A percentile compares a stretch with the other conserved stretches of the same genome.
Evolutionary conservation across 2,888 invertebrate genomes (phyloP).

Genomic region (Eudasyphora cyanicolor): DNA sequence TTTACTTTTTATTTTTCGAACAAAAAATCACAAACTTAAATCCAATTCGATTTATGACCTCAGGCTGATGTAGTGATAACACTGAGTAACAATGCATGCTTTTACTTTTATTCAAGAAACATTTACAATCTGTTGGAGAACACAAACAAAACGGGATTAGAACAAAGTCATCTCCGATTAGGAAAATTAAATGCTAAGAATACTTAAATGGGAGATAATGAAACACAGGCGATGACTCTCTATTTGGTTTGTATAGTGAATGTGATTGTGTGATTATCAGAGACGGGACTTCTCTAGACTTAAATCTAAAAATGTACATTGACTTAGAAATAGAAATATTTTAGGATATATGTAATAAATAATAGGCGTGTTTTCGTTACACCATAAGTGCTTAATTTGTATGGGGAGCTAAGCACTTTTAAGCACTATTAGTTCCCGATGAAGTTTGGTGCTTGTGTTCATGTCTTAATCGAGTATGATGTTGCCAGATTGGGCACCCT

Average conservation of each 20-base stretch:
- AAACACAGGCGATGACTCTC: neutral
- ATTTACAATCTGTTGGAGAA: neutral
- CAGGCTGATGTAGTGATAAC: conserved; percentile 53
- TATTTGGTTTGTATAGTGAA: neutral
- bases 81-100: neutral
- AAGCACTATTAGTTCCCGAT: too few species aligned
- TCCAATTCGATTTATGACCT: conserved; percentile 39
- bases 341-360: too few species aligned
- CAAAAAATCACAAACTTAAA: too few species aligned
- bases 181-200: neutral
- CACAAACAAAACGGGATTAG: neutral
- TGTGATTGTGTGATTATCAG: neutral
- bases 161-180: neutral
- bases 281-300: neutral
- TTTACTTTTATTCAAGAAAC: conserved; percentile 30
- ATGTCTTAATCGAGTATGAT: too few species aligned
- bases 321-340: too few species aligned
- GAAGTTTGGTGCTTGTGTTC: too few species aligned
- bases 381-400: too few species aligned
- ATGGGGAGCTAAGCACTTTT: too few species aligned
- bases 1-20: neutral
- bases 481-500: too few species aligned
- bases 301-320: too few species aligned
- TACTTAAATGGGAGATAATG: neutral
- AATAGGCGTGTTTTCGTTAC: too few species aligned